Evolutionary conservation across 2,113 vertebrate species (phyloP), one percentile per base, ranked within the genome.

Genomic region (Hymenochirus boettgeri): DNA sequence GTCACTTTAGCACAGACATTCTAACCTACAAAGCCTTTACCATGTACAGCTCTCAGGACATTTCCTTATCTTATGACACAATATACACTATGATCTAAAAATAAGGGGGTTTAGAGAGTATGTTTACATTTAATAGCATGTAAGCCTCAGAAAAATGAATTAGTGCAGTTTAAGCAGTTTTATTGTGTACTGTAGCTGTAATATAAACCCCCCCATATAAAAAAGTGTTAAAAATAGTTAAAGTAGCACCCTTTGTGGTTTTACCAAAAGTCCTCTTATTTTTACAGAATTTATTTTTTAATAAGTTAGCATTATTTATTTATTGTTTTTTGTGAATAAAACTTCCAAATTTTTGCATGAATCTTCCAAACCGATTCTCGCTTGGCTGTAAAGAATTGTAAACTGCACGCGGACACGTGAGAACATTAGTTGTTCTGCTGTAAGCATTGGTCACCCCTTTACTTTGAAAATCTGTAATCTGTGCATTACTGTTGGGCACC

Each of bases 301-400:
- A 4, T 31, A 21, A 61, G 10, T 15, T 25, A 21, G 4, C 3
- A 15, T 60, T 12, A n/a, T 47, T 8, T 63, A n/a, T n/a, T 82
- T 81, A 89, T 62, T 97, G 65, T 93, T 73, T 74, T 91, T 95
- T 97, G 71, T 92, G 72, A 52, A 94, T 83, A 7, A 97, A 82
- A 61, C 85, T 90, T 25, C 92, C 93, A 80, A 91, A 90, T 70
- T 87, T 89, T 7, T 96, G 93, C 83, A 97, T 85, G 75, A 97
- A 91, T 57, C 86, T 91, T 63, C 86, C 90, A 63, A 97, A 77
- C 66, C 91, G 95, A 69, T 94, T 96, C 78, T 95, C 94, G 76
- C 89, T 88, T 70, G 87, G 85, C 2, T 85, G 80, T 29, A 84
- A 26, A 0, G 83, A 63, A 33, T 73, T 75, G 18, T 86, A 84